Percentiles rank a stretch among this genome's conserved stretches.
Evolutionary conservation across 2,113 vertebrate species (phyloP).

Genomic region (Gadus chalcogrammus): DNA sequence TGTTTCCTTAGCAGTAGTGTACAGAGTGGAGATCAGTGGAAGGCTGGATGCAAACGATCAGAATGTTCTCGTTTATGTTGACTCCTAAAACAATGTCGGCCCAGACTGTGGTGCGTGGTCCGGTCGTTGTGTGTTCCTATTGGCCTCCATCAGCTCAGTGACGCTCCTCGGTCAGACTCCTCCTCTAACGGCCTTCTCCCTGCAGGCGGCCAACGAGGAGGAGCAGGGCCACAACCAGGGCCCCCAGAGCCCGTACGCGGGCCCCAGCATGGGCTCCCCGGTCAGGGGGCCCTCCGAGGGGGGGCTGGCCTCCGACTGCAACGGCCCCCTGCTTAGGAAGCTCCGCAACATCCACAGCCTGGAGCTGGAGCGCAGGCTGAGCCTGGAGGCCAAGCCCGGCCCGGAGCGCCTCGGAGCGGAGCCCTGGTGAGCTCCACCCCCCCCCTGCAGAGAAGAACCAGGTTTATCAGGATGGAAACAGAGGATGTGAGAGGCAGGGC

Average conservation of each 20-base stretch:
- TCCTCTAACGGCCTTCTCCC: neutral
- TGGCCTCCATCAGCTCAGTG: slow-evolving; percentile 85
- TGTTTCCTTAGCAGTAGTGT: too few relatives aligned
- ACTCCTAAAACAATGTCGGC: too few relatives aligned
- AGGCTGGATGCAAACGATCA: too few relatives aligned
- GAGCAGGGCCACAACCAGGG: slow-evolving; percentile 86
- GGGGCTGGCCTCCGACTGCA: slow-evolving; percentile 79
- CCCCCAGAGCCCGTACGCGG: slow-evolving; percentile 79
- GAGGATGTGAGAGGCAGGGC: too few relatives aligned
- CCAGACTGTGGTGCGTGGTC: too few relatives aligned
- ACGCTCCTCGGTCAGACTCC: too few relatives aligned
- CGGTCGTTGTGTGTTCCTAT: neutral
- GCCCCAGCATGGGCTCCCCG: slow-evolving; percentile 85
- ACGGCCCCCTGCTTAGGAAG: slow-evolving; percentile 86
- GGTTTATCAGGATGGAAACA: neutral
- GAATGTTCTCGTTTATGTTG: too few relatives aligned
- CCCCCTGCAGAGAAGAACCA: neutral
- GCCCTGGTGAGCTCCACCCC: slow-evolving; percentile 71
- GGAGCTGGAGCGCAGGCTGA: slow-evolving; percentile 87
- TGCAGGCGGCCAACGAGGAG: slow-evolving; percentile 84
- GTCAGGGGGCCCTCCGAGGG: slow-evolving; percentile 84
- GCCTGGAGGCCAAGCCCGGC: slow-evolving; percentile 86
- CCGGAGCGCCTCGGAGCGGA: slow-evolving; percentile 84
- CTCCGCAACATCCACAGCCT: slow-evolving; percentile 94
- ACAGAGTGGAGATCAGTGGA: too few relatives aligned